A percentile compares a stretch with the other conserved stretches of the same genome.
Evolutionary conservation across 2,797 vertebrate genomes (phyloP).

Genomic region (Leuciscus waleckii): DNA sequence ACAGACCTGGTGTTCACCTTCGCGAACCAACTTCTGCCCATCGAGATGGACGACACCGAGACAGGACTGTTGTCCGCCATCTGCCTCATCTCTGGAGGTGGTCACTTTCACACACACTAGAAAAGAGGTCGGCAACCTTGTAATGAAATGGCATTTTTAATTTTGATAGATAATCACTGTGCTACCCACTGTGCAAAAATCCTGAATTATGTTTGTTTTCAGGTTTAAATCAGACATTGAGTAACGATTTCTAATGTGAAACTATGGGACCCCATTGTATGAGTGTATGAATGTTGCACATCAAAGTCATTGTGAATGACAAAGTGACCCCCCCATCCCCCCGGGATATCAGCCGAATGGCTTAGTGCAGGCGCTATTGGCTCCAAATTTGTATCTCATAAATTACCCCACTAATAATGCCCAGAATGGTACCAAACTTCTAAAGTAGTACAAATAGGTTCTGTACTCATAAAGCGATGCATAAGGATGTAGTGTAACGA

Average conservation of each 20-base stretch:
- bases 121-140: not conserved
- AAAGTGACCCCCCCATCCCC: too few species aligned
- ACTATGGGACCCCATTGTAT: not conserved
- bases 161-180: not conserved
- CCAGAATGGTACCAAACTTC: too few species aligned
- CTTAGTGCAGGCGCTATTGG: too few species aligned
- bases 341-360: too few species aligned
- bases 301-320: not conserved
- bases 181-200: not conserved
- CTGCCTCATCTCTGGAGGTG: conserved; percentile 92
- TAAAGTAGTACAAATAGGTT: too few species aligned
- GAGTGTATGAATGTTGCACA: not conserved
- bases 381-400: too few species aligned
- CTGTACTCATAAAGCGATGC: too few species aligned
- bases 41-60: conserved; percentile 93
- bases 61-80: conserved; percentile 92
- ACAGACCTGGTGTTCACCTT: conserved; percentile 92
- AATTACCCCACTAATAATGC: too few species aligned
- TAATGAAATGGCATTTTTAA: not conserved
- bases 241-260: not conserved
- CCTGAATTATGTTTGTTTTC: not conserved
- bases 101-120: conserved; percentile 12
- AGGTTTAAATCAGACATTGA: conserved; percentile 2
- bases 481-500: too few species aligned
- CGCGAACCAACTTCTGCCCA: conserved; percentile 90